Evolutionary conservation across 2,888 invertebrate species (phyloP), one percentile per base, ranked within the genome.

Genomic region (Tetramorium bicarinatum): DNA sequence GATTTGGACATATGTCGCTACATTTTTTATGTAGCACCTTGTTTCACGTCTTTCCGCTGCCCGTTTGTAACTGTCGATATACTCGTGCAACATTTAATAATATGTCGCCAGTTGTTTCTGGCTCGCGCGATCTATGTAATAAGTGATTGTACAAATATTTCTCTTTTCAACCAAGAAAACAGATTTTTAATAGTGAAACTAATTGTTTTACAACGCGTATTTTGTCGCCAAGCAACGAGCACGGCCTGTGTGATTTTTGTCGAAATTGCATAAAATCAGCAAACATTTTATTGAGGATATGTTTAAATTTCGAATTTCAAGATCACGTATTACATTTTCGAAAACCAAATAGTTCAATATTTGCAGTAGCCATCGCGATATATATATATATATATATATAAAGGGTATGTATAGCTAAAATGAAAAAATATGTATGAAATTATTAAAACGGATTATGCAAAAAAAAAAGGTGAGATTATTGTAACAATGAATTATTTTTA

Each of bases 81-180:
- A 29, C 29, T 56, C 67, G 25, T 67, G 52, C 29, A 69, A 69
- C 25, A 77, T 77, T 77, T 29, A 77, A 77, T 41, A 67, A 34
- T 21, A 15, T 44, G 54, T 56, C 54, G 29, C 54, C 54, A 67
- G n/a, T 11, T 64, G 64, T 52, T 62, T 62, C 25, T 13, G n/a
- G 41, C 25, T 75, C 8, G 41, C 41, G 15, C 25, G 44, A 15
- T 38, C 29, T 29, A 54, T 4, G 62, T 66, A 41, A 77, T 41
- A 54, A 41, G 38, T 29, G n/a, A 9, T 11, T 25, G 15, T 9
- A 67, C 29, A 38, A 52, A 54, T 62, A 34, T 52, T 67, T 67
- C 6, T 67, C 6, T 67, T 61, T 25, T 25, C 13, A 7, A 8
- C 61, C 7, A 11, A 25, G 2, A 52, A 41, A 29, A 54, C 15